These are phyloP conservation scores for Antigone vipio DNA, from an alignment of 2,113 vertebrate species.

Conservation along the genomic window DNA sequence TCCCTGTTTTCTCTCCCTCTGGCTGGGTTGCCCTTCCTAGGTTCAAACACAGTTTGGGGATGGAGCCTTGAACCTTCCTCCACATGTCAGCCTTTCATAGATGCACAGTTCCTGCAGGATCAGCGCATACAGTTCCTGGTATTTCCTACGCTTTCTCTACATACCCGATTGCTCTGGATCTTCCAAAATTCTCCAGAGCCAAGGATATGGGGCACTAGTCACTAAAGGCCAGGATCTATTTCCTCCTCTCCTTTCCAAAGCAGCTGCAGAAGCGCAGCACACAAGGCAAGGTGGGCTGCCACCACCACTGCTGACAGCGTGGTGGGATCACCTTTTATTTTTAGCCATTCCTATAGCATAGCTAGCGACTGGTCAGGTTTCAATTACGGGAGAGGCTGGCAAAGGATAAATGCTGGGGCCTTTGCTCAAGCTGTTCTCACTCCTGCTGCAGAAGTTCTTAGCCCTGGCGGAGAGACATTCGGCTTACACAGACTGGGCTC, in stretches of 20 bases:
- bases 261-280: not conserved
- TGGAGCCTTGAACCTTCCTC: not conserved
- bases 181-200: not conserved
- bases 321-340: not conserved
- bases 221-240: not conserved
- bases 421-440: not conserved
- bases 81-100: not conserved
- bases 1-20: not conserved
- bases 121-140: not conserved
- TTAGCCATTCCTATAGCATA: not conserved
- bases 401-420: not conserved
- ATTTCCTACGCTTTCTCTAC: not conserved
- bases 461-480: not conserved
- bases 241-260: not conserved
- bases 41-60: not conserved
- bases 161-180: not conserved
- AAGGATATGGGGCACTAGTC: not conserved
- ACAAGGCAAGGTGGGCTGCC: not conserved
- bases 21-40: not conserved
- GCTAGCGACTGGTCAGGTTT: not conserved
- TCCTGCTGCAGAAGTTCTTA: not conserved
- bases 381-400: not conserved
- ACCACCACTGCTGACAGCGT: fast-evolving
- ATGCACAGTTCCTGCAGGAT: not conserved
- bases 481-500: constrained; percentile 74